A percentile compares a stretch with the other conserved stretches of the same genome.
phyloP scores from a whole-genome alignment of 2,113 vertebrate genomes.

The Verasper variegatus region DNA sequence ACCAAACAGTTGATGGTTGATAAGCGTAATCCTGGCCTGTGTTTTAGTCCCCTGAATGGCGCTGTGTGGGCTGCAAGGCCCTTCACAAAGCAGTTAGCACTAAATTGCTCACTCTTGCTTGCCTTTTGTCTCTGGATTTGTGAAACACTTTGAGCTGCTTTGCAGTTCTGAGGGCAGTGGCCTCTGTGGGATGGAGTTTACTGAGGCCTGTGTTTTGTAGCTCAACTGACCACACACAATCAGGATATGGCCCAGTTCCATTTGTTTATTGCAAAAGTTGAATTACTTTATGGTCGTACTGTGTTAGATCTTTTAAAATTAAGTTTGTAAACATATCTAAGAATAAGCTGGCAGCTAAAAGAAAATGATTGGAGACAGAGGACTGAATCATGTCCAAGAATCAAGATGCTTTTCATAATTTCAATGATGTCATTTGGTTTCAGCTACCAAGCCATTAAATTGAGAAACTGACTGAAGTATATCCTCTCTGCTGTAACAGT shows the following conservation, averaged over 20 bases:
- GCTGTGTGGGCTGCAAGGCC: conserved; percentile 72
- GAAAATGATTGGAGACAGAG: not conserved
- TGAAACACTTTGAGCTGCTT: conserved; percentile 73
- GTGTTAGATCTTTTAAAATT: not conserved
- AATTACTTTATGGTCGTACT: not conserved
- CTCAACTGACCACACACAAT: conserved; percentile 50
- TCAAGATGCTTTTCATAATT: conserved; percentile 18
- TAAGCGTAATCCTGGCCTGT: conserved; percentile 75
- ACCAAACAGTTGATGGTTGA: conserved; percentile 78
- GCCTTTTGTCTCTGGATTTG: conserved; percentile 80
- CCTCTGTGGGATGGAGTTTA: conserved; percentile 71
- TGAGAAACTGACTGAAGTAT: too few relatives aligned
- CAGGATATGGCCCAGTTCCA: conserved; percentile 7
- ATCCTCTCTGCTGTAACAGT: too few relatives aligned
- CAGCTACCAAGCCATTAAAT: not conserved
- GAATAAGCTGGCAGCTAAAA: not conserved
- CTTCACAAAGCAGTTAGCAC: conserved; percentile 71
- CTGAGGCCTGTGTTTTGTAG: conserved; percentile 39
- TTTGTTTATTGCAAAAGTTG: conserved; percentile 19
- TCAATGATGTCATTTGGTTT: conserved; percentile 10
- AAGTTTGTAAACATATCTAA: not conserved
- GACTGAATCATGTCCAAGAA: conserved; percentile 9
- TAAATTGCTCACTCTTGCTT: conserved; percentile 76
- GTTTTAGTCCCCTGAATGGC: conserved; percentile 69
- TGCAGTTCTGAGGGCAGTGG: conserved; percentile 62